Percentiles rank a stretch among this genome's conserved stretches.
These are phyloP conservation scores for Nanorana parkeri DNA, from an alignment of 2,113 vertebrate genomes.

Conservation along the genomic window DNA sequence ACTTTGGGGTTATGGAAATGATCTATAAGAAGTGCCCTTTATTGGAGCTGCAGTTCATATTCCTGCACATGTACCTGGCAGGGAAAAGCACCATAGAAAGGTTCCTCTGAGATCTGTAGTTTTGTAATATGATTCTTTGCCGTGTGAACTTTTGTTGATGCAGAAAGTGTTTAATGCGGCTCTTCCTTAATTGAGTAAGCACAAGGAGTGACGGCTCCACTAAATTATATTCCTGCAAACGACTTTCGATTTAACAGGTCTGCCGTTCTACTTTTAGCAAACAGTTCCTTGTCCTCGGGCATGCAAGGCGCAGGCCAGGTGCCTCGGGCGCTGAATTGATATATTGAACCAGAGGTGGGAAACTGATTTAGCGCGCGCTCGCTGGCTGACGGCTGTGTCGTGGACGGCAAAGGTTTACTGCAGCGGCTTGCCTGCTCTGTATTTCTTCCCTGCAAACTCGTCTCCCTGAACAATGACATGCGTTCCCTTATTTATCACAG, in stretches of 20 bases:
- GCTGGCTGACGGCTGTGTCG: slow-evolving; percentile 11
- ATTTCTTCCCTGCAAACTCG: not conserved
- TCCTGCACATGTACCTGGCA: too few species aligned
- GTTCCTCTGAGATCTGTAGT: too few species aligned
- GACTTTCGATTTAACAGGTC: slow-evolving; percentile 7
- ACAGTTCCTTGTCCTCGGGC: slow-evolving; percentile 8
- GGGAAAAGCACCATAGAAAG: too few species aligned
- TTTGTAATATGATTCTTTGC: too few species aligned
- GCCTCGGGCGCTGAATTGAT: slow-evolving; percentile 25
- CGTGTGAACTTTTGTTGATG: too few species aligned
- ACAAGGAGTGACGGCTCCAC: not conserved
- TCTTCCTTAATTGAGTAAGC: too few species aligned
- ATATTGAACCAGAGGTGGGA: slow-evolving; percentile 16
- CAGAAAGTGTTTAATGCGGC: too few species aligned
- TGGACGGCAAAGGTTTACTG: slow-evolving; percentile 34
- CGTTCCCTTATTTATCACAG: not conserved
- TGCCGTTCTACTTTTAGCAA: not conserved
- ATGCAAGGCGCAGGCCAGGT: not conserved
- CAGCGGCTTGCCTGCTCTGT: not conserved
- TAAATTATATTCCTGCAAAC: not conserved
- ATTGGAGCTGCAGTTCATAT: too few species aligned
- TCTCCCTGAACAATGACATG: not conserved
- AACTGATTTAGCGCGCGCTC: slow-evolving; percentile 5
- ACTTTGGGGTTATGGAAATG: too few species aligned
- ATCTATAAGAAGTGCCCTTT: too few species aligned